Percentiles rank a stretch among this genome's conserved stretches.
Evolutionary conservation across 1,140 invertebrate species (phyloP).

Genomic region (Hyposmocoma kahamanoa): DNA sequence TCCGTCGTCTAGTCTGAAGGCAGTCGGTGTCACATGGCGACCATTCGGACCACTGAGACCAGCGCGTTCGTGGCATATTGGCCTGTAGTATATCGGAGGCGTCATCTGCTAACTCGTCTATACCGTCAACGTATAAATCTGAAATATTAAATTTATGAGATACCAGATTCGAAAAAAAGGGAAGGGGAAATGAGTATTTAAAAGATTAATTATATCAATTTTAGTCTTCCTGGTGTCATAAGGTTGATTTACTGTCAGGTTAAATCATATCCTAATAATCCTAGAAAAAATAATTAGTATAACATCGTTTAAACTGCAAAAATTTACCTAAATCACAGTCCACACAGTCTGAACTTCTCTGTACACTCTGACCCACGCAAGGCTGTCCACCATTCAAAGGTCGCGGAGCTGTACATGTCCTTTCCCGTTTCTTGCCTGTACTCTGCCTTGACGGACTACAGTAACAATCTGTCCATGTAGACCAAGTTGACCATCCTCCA

Average conservation of each 20-base stretch:
- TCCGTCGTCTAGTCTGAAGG: constrained; percentile 83
- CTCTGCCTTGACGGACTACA: constrained; percentile 69
- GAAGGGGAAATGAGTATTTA: no score
- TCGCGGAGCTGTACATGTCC: constrained; percentile 90
- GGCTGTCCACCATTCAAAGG: constrained; percentile 90
- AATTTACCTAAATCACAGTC: constrained; percentile 78
- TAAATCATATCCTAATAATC: no score
- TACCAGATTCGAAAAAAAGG: no score
- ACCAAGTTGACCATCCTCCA: constrained; percentile 94
- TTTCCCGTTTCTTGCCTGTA: constrained; percentile 81
- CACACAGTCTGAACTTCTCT: constrained; percentile 87
- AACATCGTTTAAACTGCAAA: no score
- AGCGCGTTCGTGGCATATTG: constrained; percentile 60
- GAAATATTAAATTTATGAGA: constrained; percentile 25
- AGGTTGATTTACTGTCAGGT: no score
- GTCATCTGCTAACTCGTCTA: constrained; percentile 58
- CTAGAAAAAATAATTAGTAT: no score
- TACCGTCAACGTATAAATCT: constrained; percentile 58
- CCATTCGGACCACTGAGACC: constrained; percentile 93
- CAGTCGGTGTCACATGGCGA: constrained; percentile 90
- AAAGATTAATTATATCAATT: no score
- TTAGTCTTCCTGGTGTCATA: no score
- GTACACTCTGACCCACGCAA: constrained; percentile 85
- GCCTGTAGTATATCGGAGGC: constrained; percentile 54
- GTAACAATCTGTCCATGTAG: constrained; percentile 90